A percentile compares a stretch with the other conserved stretches of the same genome.
Conservation (phyloP, 64 coral and sea anemone genomes). For the Montipora sp. region DNA sequence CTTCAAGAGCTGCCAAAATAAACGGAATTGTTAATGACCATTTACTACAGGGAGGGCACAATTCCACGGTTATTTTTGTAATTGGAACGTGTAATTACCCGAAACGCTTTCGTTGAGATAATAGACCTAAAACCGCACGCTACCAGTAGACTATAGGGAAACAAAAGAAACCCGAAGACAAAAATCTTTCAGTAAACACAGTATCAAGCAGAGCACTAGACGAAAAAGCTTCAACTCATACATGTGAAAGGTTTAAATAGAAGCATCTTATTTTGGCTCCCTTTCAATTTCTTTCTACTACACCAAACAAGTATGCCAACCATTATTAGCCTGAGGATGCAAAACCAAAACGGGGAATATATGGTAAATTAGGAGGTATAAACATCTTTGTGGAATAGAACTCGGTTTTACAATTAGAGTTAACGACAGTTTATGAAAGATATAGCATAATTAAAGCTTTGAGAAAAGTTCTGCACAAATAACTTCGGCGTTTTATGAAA, state of each 20-base stretch:
- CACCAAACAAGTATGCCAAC: too few relatives aligned
- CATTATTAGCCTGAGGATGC: too few relatives aligned
- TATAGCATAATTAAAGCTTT: too few relatives aligned
- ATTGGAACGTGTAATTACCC: neutral
- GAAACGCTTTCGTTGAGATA: neutral
- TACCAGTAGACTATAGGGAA: neutral
- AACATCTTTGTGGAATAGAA: too few relatives aligned
- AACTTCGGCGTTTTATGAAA: too few relatives aligned
- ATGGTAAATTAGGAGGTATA: too few relatives aligned
- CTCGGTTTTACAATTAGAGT: too few relatives aligned
- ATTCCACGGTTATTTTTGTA: neutral
- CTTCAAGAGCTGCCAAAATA: conserved; percentile 50
- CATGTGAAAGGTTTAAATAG: neutral
- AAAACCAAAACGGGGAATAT: too few relatives aligned
- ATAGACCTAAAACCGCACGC: neutral
- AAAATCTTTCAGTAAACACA: conserved; percentile 4
- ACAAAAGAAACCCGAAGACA: neutral
- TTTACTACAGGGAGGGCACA: neutral
- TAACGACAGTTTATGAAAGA: too few relatives aligned
- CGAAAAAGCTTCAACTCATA: neutral
- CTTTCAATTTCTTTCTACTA: neutral
- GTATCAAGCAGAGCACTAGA: neutral
- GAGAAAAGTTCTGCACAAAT: too few relatives aligned
- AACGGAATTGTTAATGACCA: neutral
- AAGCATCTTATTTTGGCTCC: neutral